Base-by-base conservation (phyloP, 2,113 vertebrate genomes). In the Ochotona princeps region DNA sequence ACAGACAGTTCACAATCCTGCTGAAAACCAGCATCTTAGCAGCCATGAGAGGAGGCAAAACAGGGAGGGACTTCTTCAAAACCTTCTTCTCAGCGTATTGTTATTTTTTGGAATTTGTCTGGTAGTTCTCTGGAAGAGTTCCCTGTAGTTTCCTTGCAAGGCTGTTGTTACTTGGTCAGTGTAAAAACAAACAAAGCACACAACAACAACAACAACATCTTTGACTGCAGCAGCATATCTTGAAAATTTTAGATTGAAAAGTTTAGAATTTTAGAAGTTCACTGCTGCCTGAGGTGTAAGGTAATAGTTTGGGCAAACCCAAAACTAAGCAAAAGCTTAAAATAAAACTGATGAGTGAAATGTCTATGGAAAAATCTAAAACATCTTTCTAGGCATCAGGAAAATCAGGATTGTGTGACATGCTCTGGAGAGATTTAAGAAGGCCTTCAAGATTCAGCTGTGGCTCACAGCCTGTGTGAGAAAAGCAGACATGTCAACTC, bases 101-200 rank as follows among this genome's bases (percentile, higher is more conserved):
- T 88, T 60, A 63, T 84, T 90, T 83, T 92, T 66, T 83, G 28
- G 38, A 18, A 70, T 32, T 25, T 75, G 11, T 65, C 78, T 84
- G 32, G 11, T 88, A 79, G n/a, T 84, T 95, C 17, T 60, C 23
- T 79, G 17, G 54, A 82, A 93, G 49, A 81, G 54, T 57, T 57
- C 15, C 15, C 54, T 57, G 54, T 57, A 57, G 54, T 57, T 17
- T 11, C 63, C 57, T 85, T 84, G 25, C 5, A 89, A 84, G 25
- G 65, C 63, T 72, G 30, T n/a, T 28, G 28, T 67, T 67, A 67
- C 44, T 63, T 28, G 57, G 25, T 44, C 38, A 44, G 3, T 44
- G 38, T 44, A 44, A 44, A 44, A 44, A 44, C 38, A 44, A 44
- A 44, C 38, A 44, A 44, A 44, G 38, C 38, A 44, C 38, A 44